Conservation (phyloP, 1,140 invertebrate species). For the Microvelia longipes region DNA sequence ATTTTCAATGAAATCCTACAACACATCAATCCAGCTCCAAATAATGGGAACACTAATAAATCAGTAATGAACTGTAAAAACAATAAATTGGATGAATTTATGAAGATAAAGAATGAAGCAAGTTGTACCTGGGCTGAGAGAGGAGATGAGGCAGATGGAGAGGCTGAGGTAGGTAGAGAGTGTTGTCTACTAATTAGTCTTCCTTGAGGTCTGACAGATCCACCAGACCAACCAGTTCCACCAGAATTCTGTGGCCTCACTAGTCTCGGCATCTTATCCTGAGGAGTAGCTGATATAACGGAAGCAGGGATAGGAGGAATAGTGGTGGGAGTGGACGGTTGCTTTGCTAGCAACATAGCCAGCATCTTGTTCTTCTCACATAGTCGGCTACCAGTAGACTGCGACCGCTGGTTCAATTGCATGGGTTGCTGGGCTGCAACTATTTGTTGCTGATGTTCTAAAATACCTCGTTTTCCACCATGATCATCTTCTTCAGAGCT, state of each 20-base stretch:
- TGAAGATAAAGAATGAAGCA: too few relatives aligned
- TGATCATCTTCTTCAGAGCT: constrained; percentile 10
- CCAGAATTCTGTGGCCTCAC: constrained; percentile 13
- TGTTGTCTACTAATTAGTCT: neutral
- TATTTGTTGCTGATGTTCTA: neutral
- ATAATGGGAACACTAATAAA: too few relatives aligned
- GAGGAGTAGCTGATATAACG: constrained; percentile 46
- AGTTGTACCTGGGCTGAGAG: neutral
- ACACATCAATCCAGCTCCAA: too few relatives aligned
- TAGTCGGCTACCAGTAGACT: constrained; percentile 43
- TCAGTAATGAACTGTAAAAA: too few relatives aligned
- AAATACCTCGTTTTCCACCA: neutral
- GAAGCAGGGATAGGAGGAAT: constrained; percentile 46
- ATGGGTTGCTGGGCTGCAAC: neutral
- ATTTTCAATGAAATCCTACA: too few relatives aligned
- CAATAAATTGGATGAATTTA: too few relatives aligned
- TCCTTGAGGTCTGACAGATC: neutral
- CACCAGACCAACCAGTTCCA: neutral
- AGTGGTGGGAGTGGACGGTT: constrained; percentile 51
- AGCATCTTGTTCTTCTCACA: constrained; percentile 76
- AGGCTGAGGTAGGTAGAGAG: neutral
- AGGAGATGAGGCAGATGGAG: neutral
- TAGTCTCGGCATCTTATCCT: constrained; percentile 41
- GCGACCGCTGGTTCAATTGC: constrained; percentile 23
- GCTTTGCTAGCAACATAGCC: constrained; percentile 61